A percentile compares a stretch with the other conserved stretches of the same genome.
Conservation (phyloP, 2,888 invertebrate species). For the Nephrotoma flavescens region DNA sequence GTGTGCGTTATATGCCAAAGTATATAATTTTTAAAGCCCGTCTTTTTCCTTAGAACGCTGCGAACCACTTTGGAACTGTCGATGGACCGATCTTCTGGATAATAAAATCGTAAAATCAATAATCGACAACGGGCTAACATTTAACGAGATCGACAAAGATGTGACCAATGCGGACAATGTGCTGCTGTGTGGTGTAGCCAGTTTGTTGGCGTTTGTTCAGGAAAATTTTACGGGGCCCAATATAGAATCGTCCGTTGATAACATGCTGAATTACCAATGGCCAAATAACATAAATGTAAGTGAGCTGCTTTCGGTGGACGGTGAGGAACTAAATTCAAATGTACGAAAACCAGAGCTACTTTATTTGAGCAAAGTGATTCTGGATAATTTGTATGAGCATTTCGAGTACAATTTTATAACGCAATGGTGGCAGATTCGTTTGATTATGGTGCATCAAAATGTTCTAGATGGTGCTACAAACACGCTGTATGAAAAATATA, state of each 20-base stretch:
- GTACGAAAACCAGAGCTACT: conserved; percentile 38
- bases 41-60: not conserved
- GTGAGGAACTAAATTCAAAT: conserved; percentile 52
- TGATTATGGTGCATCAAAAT: conserved; percentile 58
- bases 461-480: conserved; percentile 61
- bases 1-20: not conserved
- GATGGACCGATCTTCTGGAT: not conserved
- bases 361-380: conserved; percentile 29
- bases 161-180: conserved; percentile 16
- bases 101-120: not conserved
- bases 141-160: not conserved
- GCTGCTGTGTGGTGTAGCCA: conserved; percentile 43
- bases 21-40: not conserved
- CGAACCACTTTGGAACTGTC: not conserved
- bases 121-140: not conserved
- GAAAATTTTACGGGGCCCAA: conserved; percentile 69
- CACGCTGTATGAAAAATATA: conserved; percentile 37
- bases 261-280: conserved; percentile 32
- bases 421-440: conserved; percentile 55
- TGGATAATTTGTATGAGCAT: conserved; percentile 23
- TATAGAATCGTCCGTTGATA: conserved; percentile 29
- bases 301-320: conserved; percentile 37
- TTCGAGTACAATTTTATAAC: conserved; percentile 22
- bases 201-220: conserved; percentile 59
- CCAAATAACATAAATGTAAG: conserved; percentile 31